Conservation (phyloP, 1,140 invertebrate genomes). For the Ostrea edulis region DNA sequence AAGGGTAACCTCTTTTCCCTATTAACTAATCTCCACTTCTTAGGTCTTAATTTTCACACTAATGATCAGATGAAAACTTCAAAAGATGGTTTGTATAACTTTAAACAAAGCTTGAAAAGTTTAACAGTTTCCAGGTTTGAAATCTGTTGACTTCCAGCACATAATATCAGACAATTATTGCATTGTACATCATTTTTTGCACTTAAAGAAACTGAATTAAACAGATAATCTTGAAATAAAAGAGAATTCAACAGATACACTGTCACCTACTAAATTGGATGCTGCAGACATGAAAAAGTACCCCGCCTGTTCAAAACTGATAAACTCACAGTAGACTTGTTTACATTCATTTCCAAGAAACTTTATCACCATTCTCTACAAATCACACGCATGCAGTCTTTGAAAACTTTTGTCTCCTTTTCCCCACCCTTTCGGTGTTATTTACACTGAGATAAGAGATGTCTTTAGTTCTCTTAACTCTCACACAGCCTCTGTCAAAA, state of each 20-base stretch:
- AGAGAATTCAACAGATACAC: no score
- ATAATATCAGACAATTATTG: neutral
- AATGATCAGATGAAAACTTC: neutral
- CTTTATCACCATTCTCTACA: no score
- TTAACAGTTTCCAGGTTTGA: neutral
- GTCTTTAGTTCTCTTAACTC: neutral
- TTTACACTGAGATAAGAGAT: neutral
- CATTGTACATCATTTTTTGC: neutral
- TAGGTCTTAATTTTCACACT: neutral
- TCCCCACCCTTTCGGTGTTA: neutral
- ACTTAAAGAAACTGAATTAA: neutral
- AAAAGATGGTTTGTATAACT: neutral
- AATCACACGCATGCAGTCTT: no score
- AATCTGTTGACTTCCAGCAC: conserved; percentile 10
- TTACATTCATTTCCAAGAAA: no score
- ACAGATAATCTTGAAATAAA: neutral
- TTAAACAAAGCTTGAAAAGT: neutral
- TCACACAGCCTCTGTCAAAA: neutral
- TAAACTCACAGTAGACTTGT: no score
- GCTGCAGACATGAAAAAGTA: no score
- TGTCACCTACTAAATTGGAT: no score
- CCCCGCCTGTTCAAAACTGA: no score
- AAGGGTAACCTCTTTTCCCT: neutral
- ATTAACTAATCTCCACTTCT: conserved; percentile 2
- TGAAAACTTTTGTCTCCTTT: neutral